Percentiles rank a stretch among this genome's conserved stretches.
Evolutionary conservation across 2,888 invertebrate species (phyloP).

Genomic region (Macrosoma leucophasiata): DNA sequence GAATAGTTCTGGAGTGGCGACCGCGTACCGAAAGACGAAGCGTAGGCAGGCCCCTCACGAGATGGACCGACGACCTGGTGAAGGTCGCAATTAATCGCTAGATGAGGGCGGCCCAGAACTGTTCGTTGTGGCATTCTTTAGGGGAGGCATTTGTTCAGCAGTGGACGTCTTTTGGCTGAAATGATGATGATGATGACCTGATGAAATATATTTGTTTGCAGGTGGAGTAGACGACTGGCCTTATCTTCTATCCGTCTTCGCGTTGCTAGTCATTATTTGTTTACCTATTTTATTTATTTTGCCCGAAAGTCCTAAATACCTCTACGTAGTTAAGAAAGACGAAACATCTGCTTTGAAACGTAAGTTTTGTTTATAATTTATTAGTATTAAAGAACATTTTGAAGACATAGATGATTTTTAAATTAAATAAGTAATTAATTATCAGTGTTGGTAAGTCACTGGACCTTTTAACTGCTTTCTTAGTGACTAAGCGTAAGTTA

Average conservation of each 20-base stretch:
- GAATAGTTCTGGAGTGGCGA: too few relatives aligned
- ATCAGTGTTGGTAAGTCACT: background rate
- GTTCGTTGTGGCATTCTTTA: too few relatives aligned
- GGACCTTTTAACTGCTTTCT: slow-evolving; percentile 3
- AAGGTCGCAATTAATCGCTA: too few relatives aligned
- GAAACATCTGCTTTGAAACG: slow-evolving; percentile 80
- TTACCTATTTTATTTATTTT: slow-evolving; percentile 78
- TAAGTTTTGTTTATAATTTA: too few relatives aligned
- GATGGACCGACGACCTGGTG: too few relatives aligned
- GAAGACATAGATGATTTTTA: too few relatives aligned
- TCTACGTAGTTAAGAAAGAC: slow-evolving; percentile 81
- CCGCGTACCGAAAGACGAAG: too few relatives aligned
- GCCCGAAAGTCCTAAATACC: slow-evolving; percentile 94
- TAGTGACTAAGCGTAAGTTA: too few relatives aligned
- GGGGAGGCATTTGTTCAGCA: background rate
- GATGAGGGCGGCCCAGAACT: too few relatives aligned
- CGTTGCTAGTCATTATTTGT: slow-evolving; percentile 80
- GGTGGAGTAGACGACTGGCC: slow-evolving; percentile 86
- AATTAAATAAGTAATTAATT: too few relatives aligned
- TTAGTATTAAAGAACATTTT: too few relatives aligned
- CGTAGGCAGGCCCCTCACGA: background rate
- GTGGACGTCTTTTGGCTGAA: background rate
- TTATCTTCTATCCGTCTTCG: slow-evolving; percentile 82
- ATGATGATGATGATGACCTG: background rate
- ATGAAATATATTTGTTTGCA: too few relatives aligned